Evolutionary conservation across 2,888 invertebrate genomes (phyloP), one percentile per base, ranked within the genome.

Genomic region (Uropetala carovei): DNA sequence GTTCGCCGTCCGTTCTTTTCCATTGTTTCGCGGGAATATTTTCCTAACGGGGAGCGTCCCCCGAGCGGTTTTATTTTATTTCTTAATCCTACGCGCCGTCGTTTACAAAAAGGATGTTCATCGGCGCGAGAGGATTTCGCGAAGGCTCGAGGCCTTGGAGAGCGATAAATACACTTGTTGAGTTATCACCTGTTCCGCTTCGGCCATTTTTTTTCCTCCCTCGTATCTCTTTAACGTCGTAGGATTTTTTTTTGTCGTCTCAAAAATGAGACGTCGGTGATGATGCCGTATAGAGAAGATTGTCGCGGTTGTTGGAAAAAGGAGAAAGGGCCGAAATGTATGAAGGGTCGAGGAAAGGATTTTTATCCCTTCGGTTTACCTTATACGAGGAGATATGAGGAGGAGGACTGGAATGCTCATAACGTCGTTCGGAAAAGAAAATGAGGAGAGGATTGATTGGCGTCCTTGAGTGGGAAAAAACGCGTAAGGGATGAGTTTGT

Each of bases 141-240:
- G 75, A 27, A 43, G 75, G 9, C 68, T 11, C 68, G 68, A 22
- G 75, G 22, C 75, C 27, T 75, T 13, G 22, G 5, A 43, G 27
- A 22, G 75, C 75, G 75, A 75, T 75, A 75, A 22, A 75, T 75
- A 27, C 75, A 75, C 75, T 75, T 75, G 75, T 75, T 75, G 75
- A 75, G 75, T 27, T 27, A 27, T 75, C 75, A 75, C 75, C 75
- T 75, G 75, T 75, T 75, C 75, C 13, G 22, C 75, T 75, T 22
- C 75, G 75, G 75, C 75, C 2, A 14, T 3, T 0, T 75, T 75
- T 14, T 13, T 27, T 75, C 68, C 64, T 14, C 0, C 7, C 64
- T 14, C 14, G 16, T 8, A 10, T 11, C n/a, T 27, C 75, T 75
- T 75, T 75, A 27, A 22, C 27, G 11, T 22, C 75, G 11, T 27